These are phyloP conservation scores for Avahi laniger DNA, from an alignment of 2,797 vertebrate genomes.

Conservation along the genomic window DNA sequence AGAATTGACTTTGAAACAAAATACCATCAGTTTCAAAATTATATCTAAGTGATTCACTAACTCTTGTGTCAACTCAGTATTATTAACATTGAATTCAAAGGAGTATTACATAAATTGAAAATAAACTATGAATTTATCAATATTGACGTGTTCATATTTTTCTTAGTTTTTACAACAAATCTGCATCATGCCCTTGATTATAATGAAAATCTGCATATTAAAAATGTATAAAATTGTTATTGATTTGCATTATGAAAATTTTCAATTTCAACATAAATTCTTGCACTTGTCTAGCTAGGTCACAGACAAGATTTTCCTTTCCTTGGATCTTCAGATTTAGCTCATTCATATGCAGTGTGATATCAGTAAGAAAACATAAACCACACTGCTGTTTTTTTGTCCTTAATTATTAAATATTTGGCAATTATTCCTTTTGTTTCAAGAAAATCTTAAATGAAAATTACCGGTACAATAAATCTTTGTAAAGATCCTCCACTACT, in stretches of 20 bases:
- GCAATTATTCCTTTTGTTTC: neutral
- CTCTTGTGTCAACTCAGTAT: neutral
- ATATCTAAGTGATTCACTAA: neutral
- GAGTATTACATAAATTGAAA: neutral
- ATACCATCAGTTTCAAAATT: slow-evolving; percentile 28
- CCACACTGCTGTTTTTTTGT: neutral
- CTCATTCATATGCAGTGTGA: slow-evolving; percentile 20
- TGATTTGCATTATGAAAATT: neutral
- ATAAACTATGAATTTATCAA: neutral
- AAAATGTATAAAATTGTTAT: slow-evolving; percentile 1
- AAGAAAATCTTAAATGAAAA: neutral
- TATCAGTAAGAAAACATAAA: neutral
- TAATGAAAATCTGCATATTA: neutral
- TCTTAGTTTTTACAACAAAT: slow-evolving; percentile 3
- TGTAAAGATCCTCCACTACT: neutral
- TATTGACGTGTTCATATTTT: neutral
- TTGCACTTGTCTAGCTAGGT: neutral
- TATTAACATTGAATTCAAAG: slow-evolving; percentile 17
- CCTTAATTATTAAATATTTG: slow-evolving; percentile 20
- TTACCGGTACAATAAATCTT: neutral
- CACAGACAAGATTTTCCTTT: neutral
- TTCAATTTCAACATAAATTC: slow-evolving; percentile 11
- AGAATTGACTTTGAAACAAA: slow-evolving; percentile 50
- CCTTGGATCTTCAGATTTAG: slow-evolving; percentile 4
- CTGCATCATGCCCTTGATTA: neutral